These are phyloP conservation scores for Lasioglossum vierecki DNA, from an alignment of 2,888 invertebrate genomes.

Conservation along the genomic window DNA sequence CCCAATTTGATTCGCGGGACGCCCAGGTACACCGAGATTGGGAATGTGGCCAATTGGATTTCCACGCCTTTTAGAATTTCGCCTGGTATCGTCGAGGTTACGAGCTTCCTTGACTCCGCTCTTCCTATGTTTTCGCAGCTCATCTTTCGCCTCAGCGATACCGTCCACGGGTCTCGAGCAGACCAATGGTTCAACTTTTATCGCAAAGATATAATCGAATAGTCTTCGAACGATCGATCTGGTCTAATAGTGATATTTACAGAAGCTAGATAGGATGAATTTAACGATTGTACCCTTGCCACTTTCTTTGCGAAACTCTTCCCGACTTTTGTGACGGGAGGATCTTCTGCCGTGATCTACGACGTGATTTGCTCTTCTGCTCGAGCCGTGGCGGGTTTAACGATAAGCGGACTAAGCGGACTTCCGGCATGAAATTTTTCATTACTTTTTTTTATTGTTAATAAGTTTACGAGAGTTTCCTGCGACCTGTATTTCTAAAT, in stretches of 20 bases:
- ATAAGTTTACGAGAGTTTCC: too few species aligned
- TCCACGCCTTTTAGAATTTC: constrained; percentile 23
- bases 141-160: not conserved
- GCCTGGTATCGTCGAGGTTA: not conserved
- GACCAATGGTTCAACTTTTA: not conserved
- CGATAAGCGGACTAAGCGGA: too few species aligned
- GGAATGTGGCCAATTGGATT: constrained; percentile 39
- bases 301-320: not conserved
- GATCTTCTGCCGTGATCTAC: not conserved
- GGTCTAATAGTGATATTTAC: not conserved
- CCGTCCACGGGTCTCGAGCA: not conserved
- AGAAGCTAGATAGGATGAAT: not conserved
- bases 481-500: too few species aligned
- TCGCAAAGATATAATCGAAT: not conserved
- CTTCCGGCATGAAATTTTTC: too few species aligned
- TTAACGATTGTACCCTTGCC: not conserved
- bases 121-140: not conserved
- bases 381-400: too few species aligned
- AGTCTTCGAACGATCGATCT: not conserved
- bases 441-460: too few species aligned
- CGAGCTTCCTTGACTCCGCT: not conserved
- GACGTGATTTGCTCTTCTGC: not conserved
- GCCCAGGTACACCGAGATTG: constrained; percentile 40
- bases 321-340: not conserved
- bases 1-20: constrained; percentile 15